Evolutionary conservation across 2,797 vertebrate species (phyloP), one percentile per base, ranked within the genome.

Genomic region (Channa striata): DNA sequence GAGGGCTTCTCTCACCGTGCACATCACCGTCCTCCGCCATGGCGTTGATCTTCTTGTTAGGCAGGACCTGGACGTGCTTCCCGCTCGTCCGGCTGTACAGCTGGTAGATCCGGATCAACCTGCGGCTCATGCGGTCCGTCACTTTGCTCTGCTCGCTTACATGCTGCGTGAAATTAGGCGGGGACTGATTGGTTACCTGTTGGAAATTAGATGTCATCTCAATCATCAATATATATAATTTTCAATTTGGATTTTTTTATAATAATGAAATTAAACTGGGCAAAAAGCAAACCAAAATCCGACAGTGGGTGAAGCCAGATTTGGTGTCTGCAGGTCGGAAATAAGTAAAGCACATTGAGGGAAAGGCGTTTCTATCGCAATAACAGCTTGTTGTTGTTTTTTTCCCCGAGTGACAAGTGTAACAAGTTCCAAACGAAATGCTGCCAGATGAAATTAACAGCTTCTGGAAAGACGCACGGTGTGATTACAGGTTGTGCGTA

Each of bases 151-250:
- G 97, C 95, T 99, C 97, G 96, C 97, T 99, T 95, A 99, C 97
- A 96, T 99, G 98, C 97, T 99, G 97, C 96, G 97, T 99, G 97
- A 99, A 99, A 99, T 99, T 99, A 96, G 98, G 98, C 97, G 97
- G 95, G 96, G 97, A 98, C 97, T 99, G 98, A 97, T 97, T 97
- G 96, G 98, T 99, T 97, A 99, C 98, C 98, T 99, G 98, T 97
- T 96, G 97, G 95, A 97, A 98, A 98, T 98, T 95, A 96, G 95
- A 94, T 75, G 82, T 82, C 86, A 91, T 62, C 88, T 92, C 86
- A 92, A 79, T 93, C 86, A 90, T 92, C 88, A 92, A 90, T 83
- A 81, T 48, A 64, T 56, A 52, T 50, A 80, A 78, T 44, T 23
- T 37, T 3, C 25, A 34, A 5, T 25, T 14, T 67, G 11, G 16